phyloP scores from a whole-genome alignment of 2,888 invertebrate species.

The Pseudoips prasinana region DNA sequence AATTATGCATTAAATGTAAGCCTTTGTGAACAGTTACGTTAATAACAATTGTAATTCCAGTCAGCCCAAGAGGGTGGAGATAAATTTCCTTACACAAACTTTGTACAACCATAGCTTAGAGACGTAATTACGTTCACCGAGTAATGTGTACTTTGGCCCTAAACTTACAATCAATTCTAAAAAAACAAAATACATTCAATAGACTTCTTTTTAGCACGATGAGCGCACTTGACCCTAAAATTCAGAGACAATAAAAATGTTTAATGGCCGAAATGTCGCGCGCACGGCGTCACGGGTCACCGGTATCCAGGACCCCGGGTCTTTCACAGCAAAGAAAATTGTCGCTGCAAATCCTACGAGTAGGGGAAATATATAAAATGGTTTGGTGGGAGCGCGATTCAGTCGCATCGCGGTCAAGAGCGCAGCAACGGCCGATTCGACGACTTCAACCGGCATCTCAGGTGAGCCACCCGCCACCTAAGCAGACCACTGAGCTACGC shows the following conservation, averaged over 20 bases:
- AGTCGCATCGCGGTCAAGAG: constrained; percentile 61
- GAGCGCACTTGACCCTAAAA: constrained; percentile 36
- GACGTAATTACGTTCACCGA: too few relatives aligned
- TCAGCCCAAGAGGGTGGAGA: too few relatives aligned
- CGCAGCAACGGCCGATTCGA: constrained; percentile 44
- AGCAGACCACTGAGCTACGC: constrained; percentile 6
- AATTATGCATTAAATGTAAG: too few relatives aligned
- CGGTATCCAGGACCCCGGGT: constrained; percentile 47
- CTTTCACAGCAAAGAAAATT: constrained; percentile 49
- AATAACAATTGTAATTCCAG: too few relatives aligned
- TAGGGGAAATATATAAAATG: constrained; percentile 71
- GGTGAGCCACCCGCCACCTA: constrained; percentile 42
- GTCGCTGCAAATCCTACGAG: constrained; percentile 44
- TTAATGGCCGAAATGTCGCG: constrained; percentile 34
- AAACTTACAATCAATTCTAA: neutral
- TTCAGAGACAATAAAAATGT: constrained; percentile 35
- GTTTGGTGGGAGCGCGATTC: constrained; percentile 57
- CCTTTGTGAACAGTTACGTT: too few relatives aligned
- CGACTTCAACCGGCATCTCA: constrained; percentile 29
- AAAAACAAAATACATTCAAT: neutral
- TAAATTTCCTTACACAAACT: too few relatives aligned
- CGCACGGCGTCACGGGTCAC: constrained; percentile 47
- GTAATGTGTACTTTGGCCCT: too few relatives aligned
- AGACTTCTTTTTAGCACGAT: constrained; percentile 9
- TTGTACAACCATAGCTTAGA: too few relatives aligned